phyloP scores from a whole-genome alignment of 2,888 invertebrate genomes.

The Exocentrus adspersus region DNA sequence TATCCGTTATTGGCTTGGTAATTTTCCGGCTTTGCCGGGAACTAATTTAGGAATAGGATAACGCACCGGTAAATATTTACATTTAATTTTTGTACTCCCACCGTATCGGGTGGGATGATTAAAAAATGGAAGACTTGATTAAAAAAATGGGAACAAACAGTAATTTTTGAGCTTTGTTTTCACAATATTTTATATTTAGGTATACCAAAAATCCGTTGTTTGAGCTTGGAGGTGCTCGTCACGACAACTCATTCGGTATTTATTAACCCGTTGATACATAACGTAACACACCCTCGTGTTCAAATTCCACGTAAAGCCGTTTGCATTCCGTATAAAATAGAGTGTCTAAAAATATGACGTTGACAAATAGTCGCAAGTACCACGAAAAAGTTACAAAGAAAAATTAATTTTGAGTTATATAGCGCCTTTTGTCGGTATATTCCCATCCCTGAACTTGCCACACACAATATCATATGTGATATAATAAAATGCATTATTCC shows the following conservation, averaged over 20 bases:
- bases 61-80: neutral
- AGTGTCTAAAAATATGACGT: neutral
- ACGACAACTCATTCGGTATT: no score
- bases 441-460: neutral
- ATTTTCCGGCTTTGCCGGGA: neutral
- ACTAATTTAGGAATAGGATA: neutral
- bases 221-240: no score
- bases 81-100: neutral
- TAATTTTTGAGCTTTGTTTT: no score
- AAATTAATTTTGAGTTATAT: neutral
- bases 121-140: neutral
- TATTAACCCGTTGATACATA: no score
- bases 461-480: neutral
- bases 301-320: neutral
- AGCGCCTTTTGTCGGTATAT: neutral
- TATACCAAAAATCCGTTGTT: no score
- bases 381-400: neutral
- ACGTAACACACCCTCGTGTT: no score
- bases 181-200: no score
- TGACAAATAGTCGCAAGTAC: neutral
- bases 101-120: neutral
- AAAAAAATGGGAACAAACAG: no score
- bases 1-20: neutral
- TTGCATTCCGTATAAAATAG: neutral
- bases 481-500: neutral